Evolutionary conservation across 2,797 vertebrate genomes (phyloP).

Genomic region (Malurus splendens): DNA sequence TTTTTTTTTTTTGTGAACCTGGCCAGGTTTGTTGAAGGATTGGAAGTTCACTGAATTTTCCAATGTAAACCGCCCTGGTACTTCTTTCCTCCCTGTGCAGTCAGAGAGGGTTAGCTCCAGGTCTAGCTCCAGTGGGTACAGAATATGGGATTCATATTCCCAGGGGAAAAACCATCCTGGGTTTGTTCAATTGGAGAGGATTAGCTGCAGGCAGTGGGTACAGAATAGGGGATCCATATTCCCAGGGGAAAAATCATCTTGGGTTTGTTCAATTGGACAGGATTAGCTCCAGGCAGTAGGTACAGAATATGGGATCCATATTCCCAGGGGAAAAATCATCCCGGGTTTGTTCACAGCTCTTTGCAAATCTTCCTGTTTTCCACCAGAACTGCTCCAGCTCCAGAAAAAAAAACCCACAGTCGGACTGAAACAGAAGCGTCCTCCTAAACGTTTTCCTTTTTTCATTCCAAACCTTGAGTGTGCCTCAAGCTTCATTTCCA

Average conservation of each 20-base stretch:
- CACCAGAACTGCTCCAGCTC: not conserved
- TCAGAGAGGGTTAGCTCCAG: not conserved
- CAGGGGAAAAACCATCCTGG: not conserved
- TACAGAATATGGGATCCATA: too few species aligned
- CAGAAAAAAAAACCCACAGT: not conserved
- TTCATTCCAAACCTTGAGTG: not conserved
- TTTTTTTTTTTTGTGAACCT: not conserved
- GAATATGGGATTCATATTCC: not conserved
- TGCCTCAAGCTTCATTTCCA: constrained; percentile 11
- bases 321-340: not conserved
- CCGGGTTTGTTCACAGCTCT: not conserved
- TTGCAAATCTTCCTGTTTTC: not conserved
- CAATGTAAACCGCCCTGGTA: not conserved
- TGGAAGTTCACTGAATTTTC: not conserved
- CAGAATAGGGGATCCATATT: too few species aligned
- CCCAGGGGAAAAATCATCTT: not conserved
- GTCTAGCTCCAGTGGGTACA: not conserved
- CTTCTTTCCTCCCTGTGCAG: not conserved
- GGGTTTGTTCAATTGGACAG: too few species aligned
- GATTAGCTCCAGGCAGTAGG: too few species aligned
- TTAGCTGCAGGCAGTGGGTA: too few species aligned
- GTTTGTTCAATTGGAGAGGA: not conserved
- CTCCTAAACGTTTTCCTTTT: not conserved
- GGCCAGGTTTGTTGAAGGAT: not conserved
- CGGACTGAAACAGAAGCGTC: constrained; percentile 12